Percentiles rank a stretch among this genome's conserved stretches.
These are phyloP conservation scores for Carapus acus DNA, from an alignment of 2,797 vertebrate species.

Conservation along the genomic window DNA sequence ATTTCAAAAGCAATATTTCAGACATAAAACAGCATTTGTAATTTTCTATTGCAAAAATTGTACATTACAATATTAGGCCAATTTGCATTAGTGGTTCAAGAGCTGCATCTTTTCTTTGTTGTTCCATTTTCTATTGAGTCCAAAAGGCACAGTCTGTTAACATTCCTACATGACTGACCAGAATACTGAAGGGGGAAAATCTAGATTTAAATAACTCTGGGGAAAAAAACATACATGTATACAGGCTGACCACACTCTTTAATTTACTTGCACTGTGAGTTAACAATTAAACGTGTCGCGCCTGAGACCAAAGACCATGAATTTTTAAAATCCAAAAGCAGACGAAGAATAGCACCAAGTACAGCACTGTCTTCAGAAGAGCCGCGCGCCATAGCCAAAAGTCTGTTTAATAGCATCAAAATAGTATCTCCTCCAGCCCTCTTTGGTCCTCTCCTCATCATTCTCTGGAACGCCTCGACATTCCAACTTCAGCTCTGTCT, in stretches of 20 bases:
- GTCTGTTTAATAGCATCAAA: conserved; percentile 97
- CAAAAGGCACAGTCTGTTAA: conserved; percentile 33
- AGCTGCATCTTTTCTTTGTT: conserved; percentile 31
- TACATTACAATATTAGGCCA: conserved; percentile 41
- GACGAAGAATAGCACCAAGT: conserved; percentile 5
- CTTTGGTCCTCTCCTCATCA: conserved; percentile 87
- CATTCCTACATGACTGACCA: conserved; percentile 17
- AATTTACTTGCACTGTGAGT: conserved; percentile 18
- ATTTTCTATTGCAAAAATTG: conserved; percentile 31
- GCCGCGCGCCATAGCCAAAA: conserved; percentile 88
- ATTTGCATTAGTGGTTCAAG: conserved; percentile 42
- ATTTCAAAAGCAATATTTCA: conserved; percentile 22
- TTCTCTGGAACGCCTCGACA: conserved; percentile 83
- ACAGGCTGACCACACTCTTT: conserved; percentile 19
- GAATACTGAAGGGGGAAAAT: conserved; percentile 30
- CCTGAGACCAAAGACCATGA: conserved; percentile 28
- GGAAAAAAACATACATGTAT: conserved; percentile 32
- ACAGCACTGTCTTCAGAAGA: conserved; percentile 75
- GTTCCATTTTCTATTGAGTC: conserved; percentile 11
- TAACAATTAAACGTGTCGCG: conserved; percentile 22
- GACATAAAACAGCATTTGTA: conserved; percentile 36
- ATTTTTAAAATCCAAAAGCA: conserved; percentile 30
- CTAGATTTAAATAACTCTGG: conserved; percentile 48
- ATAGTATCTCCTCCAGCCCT: conserved; percentile 96
- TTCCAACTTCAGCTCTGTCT: conserved; percentile 88